Conservation (phyloP, 2,113 vertebrate species). For the Lophius piscatorius region DNA sequence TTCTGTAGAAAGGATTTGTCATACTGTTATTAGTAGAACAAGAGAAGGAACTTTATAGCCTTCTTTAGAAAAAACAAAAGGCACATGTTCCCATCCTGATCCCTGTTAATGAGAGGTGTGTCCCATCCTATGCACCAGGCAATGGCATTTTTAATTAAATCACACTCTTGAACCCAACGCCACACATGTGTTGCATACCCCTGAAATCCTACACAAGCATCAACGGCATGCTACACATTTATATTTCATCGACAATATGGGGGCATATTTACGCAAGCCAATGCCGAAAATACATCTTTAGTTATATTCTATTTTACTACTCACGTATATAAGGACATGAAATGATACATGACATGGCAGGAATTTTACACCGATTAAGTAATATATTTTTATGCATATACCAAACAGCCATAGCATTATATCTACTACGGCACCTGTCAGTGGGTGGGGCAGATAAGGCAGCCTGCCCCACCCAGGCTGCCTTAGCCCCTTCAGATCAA, state of each 20-base stretch:
- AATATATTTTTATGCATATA: slow-evolving; percentile 17
- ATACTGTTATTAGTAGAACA: slow-evolving; percentile 27
- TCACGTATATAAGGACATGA: neutral
- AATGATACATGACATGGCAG: slow-evolving; percentile 8
- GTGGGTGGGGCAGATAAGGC: no score
- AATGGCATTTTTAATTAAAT: slow-evolving; percentile 66
- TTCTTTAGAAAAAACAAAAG: slow-evolving; percentile 19
- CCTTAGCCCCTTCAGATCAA: no score
- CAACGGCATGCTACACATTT: slow-evolving; percentile 32
- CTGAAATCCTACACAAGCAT: slow-evolving; percentile 42
- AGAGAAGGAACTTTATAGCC: slow-evolving; percentile 40
- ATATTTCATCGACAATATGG: slow-evolving; percentile 2
- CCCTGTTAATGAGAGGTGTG: slow-evolving; percentile 60
- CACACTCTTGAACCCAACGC: slow-evolving; percentile 45
- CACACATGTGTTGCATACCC: slow-evolving; percentile 56
- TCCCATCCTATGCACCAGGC: slow-evolving; percentile 6
- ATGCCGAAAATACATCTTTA: slow-evolving; percentile 14
- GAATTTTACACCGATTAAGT: slow-evolving; percentile 23
- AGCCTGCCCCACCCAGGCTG: no score
- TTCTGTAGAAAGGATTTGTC: slow-evolving; percentile 13
- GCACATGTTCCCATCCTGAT: slow-evolving; percentile 61
- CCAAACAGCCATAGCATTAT: no score
- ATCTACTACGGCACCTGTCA: no score
- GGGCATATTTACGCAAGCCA: slow-evolving; percentile 36
- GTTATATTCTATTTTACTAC: slow-evolving; percentile 13